A percentile compares a stretch with the other conserved stretches of the same genome.
phyloP scores from a whole-genome alignment of 2,888 invertebrate species.

The Cheilosia variabilis region DNA sequence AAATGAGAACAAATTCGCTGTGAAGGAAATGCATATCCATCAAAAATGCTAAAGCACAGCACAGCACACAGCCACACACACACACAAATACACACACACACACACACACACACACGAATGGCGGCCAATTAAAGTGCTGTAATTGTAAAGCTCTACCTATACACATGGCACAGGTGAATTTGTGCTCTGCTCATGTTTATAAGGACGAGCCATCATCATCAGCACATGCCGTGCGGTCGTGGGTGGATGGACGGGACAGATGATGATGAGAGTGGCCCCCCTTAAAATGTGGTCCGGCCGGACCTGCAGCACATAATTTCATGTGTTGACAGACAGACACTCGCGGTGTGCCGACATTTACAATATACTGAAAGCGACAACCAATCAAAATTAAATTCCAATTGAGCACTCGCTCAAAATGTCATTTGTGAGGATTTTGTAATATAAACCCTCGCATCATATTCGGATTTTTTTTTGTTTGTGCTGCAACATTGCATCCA shows the following conservation, averaged over 20 bases:
- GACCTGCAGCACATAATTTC: not conserved
- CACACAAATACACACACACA: not conserved
- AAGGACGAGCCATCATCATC: slow-evolving; percentile 2
- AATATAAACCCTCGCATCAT: not conserved
- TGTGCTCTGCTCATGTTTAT: not conserved
- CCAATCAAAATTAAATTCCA: slow-evolving; percentile 21
- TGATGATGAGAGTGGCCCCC: not conserved
- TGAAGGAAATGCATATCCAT: slow-evolving; percentile 24
- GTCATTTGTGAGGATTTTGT: slow-evolving; percentile 31
- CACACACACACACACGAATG: slow-evolving; percentile 2
- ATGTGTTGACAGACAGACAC: not conserved
- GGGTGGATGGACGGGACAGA: not conserved
- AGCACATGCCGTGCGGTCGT: not conserved
- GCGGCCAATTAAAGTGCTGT: slow-evolving; percentile 27
- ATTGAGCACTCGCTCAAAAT: slow-evolving; percentile 5
- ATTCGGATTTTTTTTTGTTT: not conserved
- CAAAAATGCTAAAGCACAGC: slow-evolving; percentile 25
- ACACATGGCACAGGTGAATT: slow-evolving; percentile 12
- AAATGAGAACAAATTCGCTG: slow-evolving; percentile 8
- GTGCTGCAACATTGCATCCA: slow-evolving; percentile 41
- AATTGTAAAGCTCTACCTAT: slow-evolving; percentile 4
- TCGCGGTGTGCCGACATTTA: not conserved
- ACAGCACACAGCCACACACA: not conserved
- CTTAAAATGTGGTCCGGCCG: not conserved
- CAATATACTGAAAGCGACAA: not conserved